Evolutionary conservation across 2,888 invertebrate genomes (phyloP).

Genomic region (Ormia ochracea): DNA sequence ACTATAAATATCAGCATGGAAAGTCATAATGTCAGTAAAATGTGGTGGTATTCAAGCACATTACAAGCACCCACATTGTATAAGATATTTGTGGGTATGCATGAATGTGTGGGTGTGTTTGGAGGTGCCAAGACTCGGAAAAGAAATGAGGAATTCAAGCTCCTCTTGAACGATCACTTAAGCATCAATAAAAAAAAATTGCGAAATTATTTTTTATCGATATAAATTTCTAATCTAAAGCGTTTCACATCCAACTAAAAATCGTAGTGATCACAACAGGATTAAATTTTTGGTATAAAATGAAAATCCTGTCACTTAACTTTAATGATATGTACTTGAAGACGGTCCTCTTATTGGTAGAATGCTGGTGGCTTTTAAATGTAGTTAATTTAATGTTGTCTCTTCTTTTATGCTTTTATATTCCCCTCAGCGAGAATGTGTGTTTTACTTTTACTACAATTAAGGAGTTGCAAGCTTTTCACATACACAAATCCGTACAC

Average conservation of each 20-base stretch:
- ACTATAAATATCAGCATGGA: slow-evolving; percentile 54
- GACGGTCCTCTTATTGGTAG: not conserved
- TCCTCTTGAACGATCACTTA: too few relatives aligned
- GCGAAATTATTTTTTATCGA: too few relatives aligned
- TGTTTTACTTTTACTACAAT: slow-evolving; percentile 55
- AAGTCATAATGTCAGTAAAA: slow-evolving; percentile 62
- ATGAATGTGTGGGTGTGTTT: not conserved
- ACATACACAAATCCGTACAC: slow-evolving; percentile 10
- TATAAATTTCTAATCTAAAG: too few relatives aligned
- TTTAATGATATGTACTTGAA: not conserved
- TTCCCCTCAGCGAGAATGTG: slow-evolving; percentile 16
- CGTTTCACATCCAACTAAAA: too few relatives aligned
- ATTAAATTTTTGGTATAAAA: too few relatives aligned
- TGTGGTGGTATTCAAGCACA: slow-evolving; percentile 54
- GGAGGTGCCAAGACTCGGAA: not conserved
- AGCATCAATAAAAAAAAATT: too few relatives aligned
- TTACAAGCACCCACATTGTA: slow-evolving; percentile 54
- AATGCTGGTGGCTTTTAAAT: slow-evolving; percentile 6
- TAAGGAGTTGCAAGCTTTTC: slow-evolving; percentile 47
- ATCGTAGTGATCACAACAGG: too few relatives aligned
- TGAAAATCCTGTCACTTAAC: too few relatives aligned
- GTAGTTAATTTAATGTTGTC: slow-evolving; percentile 24
- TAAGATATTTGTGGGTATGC: slow-evolving; percentile 48
- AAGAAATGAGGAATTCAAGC: too few relatives aligned
- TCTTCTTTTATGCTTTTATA: slow-evolving; percentile 4